Evolutionary conservation across 2,797 vertebrate genomes (phyloP).

Genomic region (Gymnodraco acuticeps): DNA sequence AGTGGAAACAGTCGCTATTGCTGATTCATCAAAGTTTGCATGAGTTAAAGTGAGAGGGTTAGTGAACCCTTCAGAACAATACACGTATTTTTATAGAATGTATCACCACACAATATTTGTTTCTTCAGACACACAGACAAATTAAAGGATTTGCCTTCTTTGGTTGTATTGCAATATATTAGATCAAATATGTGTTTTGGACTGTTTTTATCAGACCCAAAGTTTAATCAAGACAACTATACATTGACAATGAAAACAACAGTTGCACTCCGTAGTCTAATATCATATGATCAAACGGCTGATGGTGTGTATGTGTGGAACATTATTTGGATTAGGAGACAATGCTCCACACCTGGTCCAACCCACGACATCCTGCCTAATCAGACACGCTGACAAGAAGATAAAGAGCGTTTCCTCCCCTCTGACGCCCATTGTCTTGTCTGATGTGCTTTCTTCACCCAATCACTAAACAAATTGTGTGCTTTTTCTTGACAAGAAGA

Average conservation of each 20-base stretch:
- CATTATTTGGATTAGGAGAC: constrained; percentile 46
- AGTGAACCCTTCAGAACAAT: not conserved
- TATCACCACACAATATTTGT: not conserved
- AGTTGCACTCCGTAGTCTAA: accelerated
- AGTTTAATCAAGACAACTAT: not conserved
- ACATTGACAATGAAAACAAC: not conserved
- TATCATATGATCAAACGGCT: not conserved
- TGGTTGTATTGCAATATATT: not conserved
- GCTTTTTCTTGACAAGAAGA: constrained; percentile 14
- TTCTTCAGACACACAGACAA: not conserved
- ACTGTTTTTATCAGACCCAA: not conserved
- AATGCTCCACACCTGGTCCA: constrained; percentile 69
- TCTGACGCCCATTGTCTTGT: constrained; percentile 65
- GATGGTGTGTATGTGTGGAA: constrained; percentile 1
- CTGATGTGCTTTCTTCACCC: constrained; percentile 41
- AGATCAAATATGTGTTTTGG: not conserved
- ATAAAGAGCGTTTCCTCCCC: constrained; percentile 66
- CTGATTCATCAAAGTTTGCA: not conserved
- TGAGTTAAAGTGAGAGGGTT: not conserved
- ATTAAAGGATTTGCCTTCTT: not conserved
- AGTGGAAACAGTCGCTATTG: not conserved
- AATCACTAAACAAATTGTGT: constrained; percentile 19
- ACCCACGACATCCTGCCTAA: constrained; percentile 71
- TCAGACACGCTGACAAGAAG: constrained; percentile 68
- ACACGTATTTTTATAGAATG: not conserved